Base-by-base conservation (phyloP, 2,797 vertebrate genomes). In the Myotis pilosus region DNA sequence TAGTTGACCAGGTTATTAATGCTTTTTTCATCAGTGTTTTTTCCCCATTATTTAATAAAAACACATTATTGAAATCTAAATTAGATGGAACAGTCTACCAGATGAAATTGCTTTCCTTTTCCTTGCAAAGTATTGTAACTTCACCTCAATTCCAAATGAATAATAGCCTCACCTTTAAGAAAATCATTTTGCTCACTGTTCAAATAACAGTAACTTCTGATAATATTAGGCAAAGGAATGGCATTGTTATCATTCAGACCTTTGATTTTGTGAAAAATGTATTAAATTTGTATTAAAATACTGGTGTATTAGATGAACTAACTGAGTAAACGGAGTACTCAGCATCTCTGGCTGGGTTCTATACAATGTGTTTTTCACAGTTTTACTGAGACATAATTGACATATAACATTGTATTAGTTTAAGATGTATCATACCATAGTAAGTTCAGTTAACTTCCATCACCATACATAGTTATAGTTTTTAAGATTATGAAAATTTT, bases 11-110 rank as follows among this genome's bases (percentile, higher is more conserved):
- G 30, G 28, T 92, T 92, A 96, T 83, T 89, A 92, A 92, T 80
- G 87, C 8, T 55, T 79, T 88, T 92, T 88, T 62, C 78, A 74
- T 89, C 38, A 30, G n/a, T 47, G 9, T 22, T 93, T 91, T 82
- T 76, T 19, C 5, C 19, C 51, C 60, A 74, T 87, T 94, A 76
- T 68, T 95, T 95, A 95, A 95, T 95, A 93, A 94, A 96, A 95
- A 78, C 5, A 68, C 25, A 60, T 86, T 66, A 30, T 28, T 94
- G 81, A 96, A 95, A 68, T 94, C 84, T 76, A 87, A 93, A 90
- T 68, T 92, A 94, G 81, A 90, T 53, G 44, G 41, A 93, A 82
- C 64, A 86, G 53, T 86, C 47, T 72, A 71, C 60, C 82, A 68
- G 23, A 84, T 20, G 86, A 91, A 93, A 95, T 68, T 68, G 49